Base-by-base conservation (phyloP, 1,140 invertebrate genomes). In the Rhizoglyphus robini region DNA sequence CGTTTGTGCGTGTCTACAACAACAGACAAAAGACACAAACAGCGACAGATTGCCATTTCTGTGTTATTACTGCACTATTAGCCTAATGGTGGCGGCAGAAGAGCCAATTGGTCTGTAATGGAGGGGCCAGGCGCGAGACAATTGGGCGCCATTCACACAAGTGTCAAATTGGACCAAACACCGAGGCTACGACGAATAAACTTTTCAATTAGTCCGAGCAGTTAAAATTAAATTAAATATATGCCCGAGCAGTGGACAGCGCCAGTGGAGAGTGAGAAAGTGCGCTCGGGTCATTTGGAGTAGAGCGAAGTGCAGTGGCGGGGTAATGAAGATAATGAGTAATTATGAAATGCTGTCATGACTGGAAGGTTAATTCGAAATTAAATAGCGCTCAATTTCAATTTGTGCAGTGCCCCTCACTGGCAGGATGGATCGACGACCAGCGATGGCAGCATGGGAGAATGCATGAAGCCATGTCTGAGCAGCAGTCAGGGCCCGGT, bases 81-180 rank as follows among this genome's bases (percentile, higher is more conserved):
- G 51, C 8, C 51, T 54, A 54, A 54, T 54, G 51, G 51, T 32
- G 51, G 31, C 51, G 51, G 51, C 23, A 54, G 51, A 54, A 54
- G 51, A 54, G 20, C 51, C 23, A 54, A 32, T 54, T 23, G 5
- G 36, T 41, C 36, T 41, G 8, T 41, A 41, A 41, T 41, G 36
- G 36, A 11, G 36, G 15, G 51, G 51, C 51, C 51, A 54, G 51
- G 51, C 51, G 51, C 51, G 51, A 54, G 51, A 54, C 51, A 54
- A 54, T 54, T 54, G 51, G 51, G 51, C 51, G 51, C 51, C 51
- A 54, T 54, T 54, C 23, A 54, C 51, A 54, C 51, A 54, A 25
- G 51, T 54, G 51, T 54, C 51, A 25, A 54, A 54, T 54, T 54
- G 51, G 51, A 5, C 15, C 31, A 15, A 54, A 32, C 8, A 32